phyloP scores from a whole-genome alignment of 2,797 vertebrate species.

The Crocidura indochinensis region DNA sequence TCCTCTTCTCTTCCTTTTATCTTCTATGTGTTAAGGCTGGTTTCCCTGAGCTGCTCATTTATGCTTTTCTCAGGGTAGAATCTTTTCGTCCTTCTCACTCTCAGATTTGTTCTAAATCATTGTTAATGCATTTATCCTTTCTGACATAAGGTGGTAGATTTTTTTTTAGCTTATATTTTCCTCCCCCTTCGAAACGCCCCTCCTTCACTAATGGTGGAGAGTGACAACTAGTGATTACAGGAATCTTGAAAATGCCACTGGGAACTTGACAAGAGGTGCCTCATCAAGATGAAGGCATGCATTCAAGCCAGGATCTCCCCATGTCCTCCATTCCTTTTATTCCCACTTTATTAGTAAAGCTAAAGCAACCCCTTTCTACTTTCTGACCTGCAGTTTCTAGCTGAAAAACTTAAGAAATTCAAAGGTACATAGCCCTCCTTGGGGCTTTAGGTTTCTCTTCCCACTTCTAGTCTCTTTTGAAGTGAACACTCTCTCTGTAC shows the following conservation, averaged over 20 bases:
- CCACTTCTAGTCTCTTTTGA: slow-evolving; percentile 71
- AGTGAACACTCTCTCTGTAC: slow-evolving; percentile 64
- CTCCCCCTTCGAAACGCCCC: slow-evolving; percentile 82
- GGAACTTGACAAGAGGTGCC: slow-evolving; percentile 83
- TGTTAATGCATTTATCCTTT: slow-evolving; percentile 83
- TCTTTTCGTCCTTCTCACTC: slow-evolving; percentile 75
- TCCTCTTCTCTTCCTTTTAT: neutral
- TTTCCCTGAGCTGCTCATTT: neutral
- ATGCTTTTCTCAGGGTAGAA: neutral
- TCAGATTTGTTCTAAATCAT: slow-evolving; percentile 75
- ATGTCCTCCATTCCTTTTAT: slow-evolving; percentile 75
- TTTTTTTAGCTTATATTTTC: slow-evolving; percentile 82
- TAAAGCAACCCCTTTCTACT: slow-evolving; percentile 77
- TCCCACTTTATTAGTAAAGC: slow-evolving; percentile 80
- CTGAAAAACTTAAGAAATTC: slow-evolving; percentile 78
- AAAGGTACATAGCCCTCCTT: slow-evolving; percentile 42
- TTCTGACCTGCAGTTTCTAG: slow-evolving; percentile 75
- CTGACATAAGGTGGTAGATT: slow-evolving; percentile 84
- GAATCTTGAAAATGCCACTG: slow-evolving; percentile 89
- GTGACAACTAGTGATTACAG: slow-evolving; percentile 86
- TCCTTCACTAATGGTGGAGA: slow-evolving; percentile 84
- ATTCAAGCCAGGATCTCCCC: slow-evolving; percentile 77
- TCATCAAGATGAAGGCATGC: slow-evolving; percentile 81
- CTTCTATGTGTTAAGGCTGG: neutral
- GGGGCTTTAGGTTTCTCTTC: slow-evolving; percentile 28